Percentiles rank a stretch among this genome's conserved stretches.
These are phyloP conservation scores for Indicator indicator DNA, from an alignment of 2,113 vertebrate genomes.

Conservation along the genomic window DNA sequence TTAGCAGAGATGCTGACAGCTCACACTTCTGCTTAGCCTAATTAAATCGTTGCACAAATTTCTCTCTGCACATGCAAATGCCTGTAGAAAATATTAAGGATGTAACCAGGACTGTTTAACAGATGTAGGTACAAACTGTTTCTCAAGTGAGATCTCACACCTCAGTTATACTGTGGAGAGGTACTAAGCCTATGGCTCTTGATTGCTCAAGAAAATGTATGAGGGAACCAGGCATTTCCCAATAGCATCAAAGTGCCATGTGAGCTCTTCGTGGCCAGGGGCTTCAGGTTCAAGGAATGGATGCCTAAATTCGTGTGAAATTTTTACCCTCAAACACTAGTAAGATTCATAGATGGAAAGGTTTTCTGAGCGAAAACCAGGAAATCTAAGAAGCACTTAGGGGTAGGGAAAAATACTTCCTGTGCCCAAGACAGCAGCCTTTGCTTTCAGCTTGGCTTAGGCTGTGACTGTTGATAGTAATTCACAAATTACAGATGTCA, in stretches of 20 bases:
- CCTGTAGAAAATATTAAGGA: neutral
- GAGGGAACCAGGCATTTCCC: neutral
- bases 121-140: neutral
- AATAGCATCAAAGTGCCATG: fast-evolving
- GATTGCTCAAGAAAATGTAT: neutral
- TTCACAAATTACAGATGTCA: neutral
- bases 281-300: neutral
- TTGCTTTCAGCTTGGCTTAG: neutral
- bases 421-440: fast-evolving
- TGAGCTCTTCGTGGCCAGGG: neutral
- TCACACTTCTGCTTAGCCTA: neutral
- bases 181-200: neutral
- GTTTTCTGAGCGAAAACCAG: neutral
- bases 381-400: neutral
- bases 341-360: neutral
- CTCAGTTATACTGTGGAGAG: neutral
- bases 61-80: neutral
- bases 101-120: neutral
- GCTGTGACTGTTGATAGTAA: neutral
- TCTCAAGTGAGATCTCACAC: neutral
- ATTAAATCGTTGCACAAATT: neutral
- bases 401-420: neutral
- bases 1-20: neutral
- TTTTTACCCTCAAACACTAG: neutral
- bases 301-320: neutral